Evolutionary conservation across 2,113 vertebrate species (phyloP), one percentile per base, ranked within the genome.

Genomic region (Tychaedon coryphoeus): DNA sequence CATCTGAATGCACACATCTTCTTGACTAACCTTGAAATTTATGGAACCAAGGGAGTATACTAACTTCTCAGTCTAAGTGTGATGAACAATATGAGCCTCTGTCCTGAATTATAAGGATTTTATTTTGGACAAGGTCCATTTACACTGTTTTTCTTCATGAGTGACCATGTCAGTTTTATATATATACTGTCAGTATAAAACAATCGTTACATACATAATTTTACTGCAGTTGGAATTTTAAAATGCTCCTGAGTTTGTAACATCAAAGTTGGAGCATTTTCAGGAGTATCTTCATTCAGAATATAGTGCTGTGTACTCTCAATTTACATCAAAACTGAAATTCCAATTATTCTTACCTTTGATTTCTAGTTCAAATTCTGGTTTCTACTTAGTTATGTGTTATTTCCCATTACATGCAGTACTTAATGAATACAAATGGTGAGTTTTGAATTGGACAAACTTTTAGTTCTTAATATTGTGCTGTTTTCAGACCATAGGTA

Each of bases 61-160:
- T 80, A 60, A 62, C 20, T 84, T 86, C 40, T 73, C 5, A 1
- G 12, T 67, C 10, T 81, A 85, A 93, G 80, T 54, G 14, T 56
- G 33, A 62, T 71, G 20, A 82, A 72, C 65, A 71, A 23, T 36
- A 51, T 8, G 10, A 92, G 6, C 15, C 29, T 31, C 26, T 71
- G 28, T 79, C 48, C 62, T 64, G 83, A 96, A 90, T 65, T 40
- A 20, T 22, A 69, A 33, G 9, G 71, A 67, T 53, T 88, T 76
- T 67, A 33, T n/a, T 92, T 87, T 86, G 45, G 64, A 77, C 56
- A 72, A 86, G 71, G 83, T 83, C 45, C 45, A 77, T 94, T 92
- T 70, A 79, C 91, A 51, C 43, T 88, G 12, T 65, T 92, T 97
- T 96, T 97, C 74, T 83, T 92, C 58, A 64, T 87, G 92, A 86